Base-by-base conservation (phyloP, 2,888 invertebrate genomes). In the Acleris laterana region DNA sequence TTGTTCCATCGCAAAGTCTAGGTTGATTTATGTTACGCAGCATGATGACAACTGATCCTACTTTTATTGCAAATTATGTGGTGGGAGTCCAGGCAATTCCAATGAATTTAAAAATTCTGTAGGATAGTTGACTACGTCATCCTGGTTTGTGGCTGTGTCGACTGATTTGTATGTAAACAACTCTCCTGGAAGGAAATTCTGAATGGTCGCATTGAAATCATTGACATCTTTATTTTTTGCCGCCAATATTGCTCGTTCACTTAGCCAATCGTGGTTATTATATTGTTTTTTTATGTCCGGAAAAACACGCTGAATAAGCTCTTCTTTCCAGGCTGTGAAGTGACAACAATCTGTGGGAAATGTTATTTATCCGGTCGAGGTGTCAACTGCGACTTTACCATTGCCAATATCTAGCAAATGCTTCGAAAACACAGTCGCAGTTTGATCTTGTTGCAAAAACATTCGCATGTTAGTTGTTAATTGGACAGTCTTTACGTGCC, bases 201-300 rank as follows among this genome's bases (percentile, higher is more conserved):
- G 70, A 70, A 69, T 71, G 57, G 57, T 66, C 22, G 51, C 57
- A 62, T 71, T 70, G 25, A 55, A 7, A 22, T 71, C 66, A 48
- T 71, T 58, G 60, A 74, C 71, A 72, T 72, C 75, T 60, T 70
- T 70, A 51, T 79, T 77, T 72, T 75, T 44, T 5, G 74, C 71
- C 2, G 75, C 74, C 44, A 77, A 70, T 68, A 77, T 80, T 68
- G 71, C 74, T 71, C 76, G 71, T 73, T 77, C 73, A 69, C 76
- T 57, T 28, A 77, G 61, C 75, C 76, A 78, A 73, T 71, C 60
- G 59, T 75, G 70, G 68, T 77, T 71, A 62, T 71, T 69, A 52
- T 59, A 72, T 16, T 76, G 50, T 70, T 75, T 68, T n/a, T 50
- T 48, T 49, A 77, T 60, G 53, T 75, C 69, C 62, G 75, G 74